These are phyloP conservation scores for Daktulosphaira vitifoliae DNA, from an alignment of 1,140 invertebrate genomes.

Conservation along the genomic window DNA sequence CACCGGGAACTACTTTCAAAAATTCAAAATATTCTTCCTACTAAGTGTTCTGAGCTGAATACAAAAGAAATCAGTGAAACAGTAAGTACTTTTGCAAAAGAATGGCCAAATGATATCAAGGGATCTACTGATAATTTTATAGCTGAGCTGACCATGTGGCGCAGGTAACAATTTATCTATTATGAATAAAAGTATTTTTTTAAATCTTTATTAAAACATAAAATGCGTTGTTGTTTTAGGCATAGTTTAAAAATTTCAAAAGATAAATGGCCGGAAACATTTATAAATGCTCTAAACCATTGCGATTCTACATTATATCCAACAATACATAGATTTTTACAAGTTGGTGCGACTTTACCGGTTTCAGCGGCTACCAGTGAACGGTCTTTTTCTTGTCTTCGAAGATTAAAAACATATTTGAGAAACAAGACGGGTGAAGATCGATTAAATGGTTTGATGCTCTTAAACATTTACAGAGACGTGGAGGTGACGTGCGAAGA, in stretches of 20 bases:
- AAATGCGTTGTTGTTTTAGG: background rate
- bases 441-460: no score
- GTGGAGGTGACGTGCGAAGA: no score
- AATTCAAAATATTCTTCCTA: no score
- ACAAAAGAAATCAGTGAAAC: background rate
- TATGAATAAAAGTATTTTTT: conserved; percentile 1
- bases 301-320: background rate
- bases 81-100: background rate
- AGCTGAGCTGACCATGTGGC: background rate
- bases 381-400: background rate
- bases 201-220: background rate
- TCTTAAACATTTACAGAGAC: background rate
- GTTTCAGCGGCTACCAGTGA: background rate
- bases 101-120: background rate
- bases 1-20: no score
- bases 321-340: background rate
- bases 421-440: no score
- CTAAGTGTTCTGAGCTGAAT: conserved; percentile 4
- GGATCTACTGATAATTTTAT: background rate
- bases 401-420: background rate
- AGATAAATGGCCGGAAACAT: background rate
- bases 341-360: background rate
- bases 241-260: background rate
- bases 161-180: background rate
- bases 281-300: background rate